Evolutionary conservation across 2,888 invertebrate genomes (phyloP).

Genomic region (Parelbella ahira): DNA sequence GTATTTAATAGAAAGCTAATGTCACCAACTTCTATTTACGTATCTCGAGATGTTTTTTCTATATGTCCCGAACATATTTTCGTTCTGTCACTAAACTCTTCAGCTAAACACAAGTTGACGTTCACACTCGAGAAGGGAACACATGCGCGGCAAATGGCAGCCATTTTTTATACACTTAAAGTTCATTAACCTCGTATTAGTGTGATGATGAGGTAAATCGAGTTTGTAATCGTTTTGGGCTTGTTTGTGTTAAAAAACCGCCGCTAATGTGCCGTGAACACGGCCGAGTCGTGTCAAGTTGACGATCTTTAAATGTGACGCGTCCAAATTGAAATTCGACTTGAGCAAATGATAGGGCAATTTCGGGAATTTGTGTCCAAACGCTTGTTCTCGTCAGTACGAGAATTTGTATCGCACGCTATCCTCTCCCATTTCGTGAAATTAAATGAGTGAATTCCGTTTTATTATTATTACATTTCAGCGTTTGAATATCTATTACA

Average conservation of each 20-base stretch:
- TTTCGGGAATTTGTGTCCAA: background rate
- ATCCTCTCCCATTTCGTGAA: no score
- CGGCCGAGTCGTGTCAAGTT: conserved; percentile 30
- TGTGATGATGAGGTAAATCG: conserved; percentile 38
- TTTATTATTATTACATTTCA: no score
- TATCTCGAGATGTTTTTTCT: no score
- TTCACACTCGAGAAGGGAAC: conserved; percentile 37
- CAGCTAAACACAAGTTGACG: conserved; percentile 19
- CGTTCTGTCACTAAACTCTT: conserved; percentile 25
- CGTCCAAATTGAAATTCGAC: conserved; percentile 15
- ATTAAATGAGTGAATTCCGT: no score
- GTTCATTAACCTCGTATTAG: conserved; percentile 26
- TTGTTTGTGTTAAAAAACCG: conserved; percentile 28
- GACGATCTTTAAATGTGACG: conserved; percentile 11
- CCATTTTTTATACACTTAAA: conserved; percentile 53
- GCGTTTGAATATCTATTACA: no score
- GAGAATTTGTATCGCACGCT: no score
- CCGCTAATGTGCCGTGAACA: conserved; percentile 36
- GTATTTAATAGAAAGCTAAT: conserved; percentile 6
- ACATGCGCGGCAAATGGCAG: conserved; percentile 55
- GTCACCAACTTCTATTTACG: background rate
- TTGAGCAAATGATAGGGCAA: conserved; percentile 11
- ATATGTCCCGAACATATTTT: conserved; percentile 19
- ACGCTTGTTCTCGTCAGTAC: no score
- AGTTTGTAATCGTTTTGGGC: conserved; percentile 34